Conservation (phyloP, 64 coral and sea anemone genomes). For the Anthopleura sola region DNA sequence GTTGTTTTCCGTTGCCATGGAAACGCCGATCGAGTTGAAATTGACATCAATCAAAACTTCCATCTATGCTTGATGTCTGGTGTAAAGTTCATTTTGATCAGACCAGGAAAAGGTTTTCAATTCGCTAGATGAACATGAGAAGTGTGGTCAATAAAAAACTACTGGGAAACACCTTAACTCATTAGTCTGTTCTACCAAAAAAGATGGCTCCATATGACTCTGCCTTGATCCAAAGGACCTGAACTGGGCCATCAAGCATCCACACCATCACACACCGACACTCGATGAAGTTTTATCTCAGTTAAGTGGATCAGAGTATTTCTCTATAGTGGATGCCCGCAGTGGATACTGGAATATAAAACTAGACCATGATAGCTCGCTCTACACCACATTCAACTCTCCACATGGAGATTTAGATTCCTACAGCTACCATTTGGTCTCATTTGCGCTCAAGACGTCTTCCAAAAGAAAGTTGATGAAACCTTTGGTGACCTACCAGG, state of each 20-base stretch:
- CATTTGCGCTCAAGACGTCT: slow-evolving; percentile 44
- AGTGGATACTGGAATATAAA: slow-evolving; percentile 47
- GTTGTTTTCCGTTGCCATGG: no score
- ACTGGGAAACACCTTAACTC: no score
- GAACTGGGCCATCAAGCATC: slow-evolving; percentile 34
- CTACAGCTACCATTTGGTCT: slow-evolving; percentile 26
- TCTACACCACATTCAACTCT: slow-evolving; percentile 38
- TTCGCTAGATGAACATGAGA: no score
- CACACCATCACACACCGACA: slow-evolving; percentile 38
- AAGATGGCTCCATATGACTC: slow-evolving; percentile 1
- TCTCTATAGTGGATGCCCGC: slow-evolving; percentile 28
- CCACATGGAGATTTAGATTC: slow-evolving; percentile 35
- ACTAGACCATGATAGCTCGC: slow-evolving; percentile 27
- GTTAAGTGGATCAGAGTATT: slow-evolving; percentile 24
- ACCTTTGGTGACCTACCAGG: slow-evolving; percentile 41
- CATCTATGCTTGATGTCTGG: no score
- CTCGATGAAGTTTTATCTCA: slow-evolving; percentile 36
- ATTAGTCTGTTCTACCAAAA: slow-evolving; percentile 23
- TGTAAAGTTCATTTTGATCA: no score
- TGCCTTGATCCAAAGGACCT: slow-evolving; percentile 44
- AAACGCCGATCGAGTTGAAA: no score
- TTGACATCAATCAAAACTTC: no score
- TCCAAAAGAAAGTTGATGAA: slow-evolving; percentile 33
- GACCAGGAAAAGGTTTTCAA: no score
- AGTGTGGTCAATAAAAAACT: no score